phyloP scores from a whole-genome alignment of 1,140 invertebrate genomes.

The Plutomurus gul region DNA sequence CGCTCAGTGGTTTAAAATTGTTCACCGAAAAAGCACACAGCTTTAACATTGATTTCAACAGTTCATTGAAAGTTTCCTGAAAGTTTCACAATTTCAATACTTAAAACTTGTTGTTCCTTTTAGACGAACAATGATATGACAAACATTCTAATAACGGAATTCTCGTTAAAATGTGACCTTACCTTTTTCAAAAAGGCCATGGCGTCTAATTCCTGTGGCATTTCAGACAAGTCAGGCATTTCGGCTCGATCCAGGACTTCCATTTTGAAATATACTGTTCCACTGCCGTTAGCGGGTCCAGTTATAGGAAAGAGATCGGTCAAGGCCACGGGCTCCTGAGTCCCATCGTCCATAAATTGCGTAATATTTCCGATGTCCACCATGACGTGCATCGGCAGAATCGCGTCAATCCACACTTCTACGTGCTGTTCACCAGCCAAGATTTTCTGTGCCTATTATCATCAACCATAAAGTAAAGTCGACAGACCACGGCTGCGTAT shows the following conservation, averaged over 20 bases:
- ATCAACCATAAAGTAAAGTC: background rate
- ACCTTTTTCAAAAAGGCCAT: too few species aligned
- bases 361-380: slow-evolving; percentile 20
- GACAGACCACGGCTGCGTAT: too few species aligned
- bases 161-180: too few species aligned
- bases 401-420: slow-evolving; percentile 33
- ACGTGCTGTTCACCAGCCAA: slow-evolving; percentile 20
- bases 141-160: background rate
- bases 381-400: background rate
- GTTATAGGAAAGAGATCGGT: background rate
- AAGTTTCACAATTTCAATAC: background rate
- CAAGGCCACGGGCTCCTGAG: background rate
- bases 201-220: too few species aligned
- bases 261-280: background rate
- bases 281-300: background rate
- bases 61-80: background rate
- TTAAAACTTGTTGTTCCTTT: background rate
- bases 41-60: background rate
- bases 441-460: background rate
- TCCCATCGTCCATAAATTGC: background rate
- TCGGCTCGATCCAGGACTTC: background rate
- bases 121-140: background rate
- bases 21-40: background rate
- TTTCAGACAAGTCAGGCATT: background rate
- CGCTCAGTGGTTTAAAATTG: background rate